Base-by-base conservation (phyloP, 2,888 invertebrate species). In the Hydropsyche betteni region DNA sequence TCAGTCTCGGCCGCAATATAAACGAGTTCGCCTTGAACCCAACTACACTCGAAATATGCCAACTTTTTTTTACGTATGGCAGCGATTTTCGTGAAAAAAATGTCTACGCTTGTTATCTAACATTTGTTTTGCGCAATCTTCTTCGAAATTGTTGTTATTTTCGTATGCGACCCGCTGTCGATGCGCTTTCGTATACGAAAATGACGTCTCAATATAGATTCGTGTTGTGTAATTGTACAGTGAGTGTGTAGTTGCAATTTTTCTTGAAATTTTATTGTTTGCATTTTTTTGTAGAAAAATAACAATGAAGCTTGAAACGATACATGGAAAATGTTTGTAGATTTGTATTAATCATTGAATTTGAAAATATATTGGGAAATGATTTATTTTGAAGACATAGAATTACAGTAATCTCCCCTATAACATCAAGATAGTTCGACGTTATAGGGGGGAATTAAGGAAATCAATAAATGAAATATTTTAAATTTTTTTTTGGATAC, bases 21-120 rank as follows among this genome's bases (percentile, higher is more conserved):
- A 5, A 69, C 69, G 69, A 44, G 69, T 69, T 69, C 50, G 51
- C 69, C 69, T 69, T 69, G 69, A 69, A 69, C 69, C 69, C 64
- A 36, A 64, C 64, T 36, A 33, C 34, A 64, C 64, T 64, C 36
- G 4, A 64, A 64, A 64, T 44, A 44, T 44, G 44, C 44, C 44
- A 44, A 44, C 44, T 44, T 44, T 44, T n/a, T 44, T 44, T 44
- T 44, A 6, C 44, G 44, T 44, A 44, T 10, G 44, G 44, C 44
- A 44, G 44, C 44, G 44, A 44, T 44, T 44, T 44, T 44, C 44
- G 44, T 8, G 10, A 44, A 44, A 44, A 44, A 44, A 44, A 44
- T 44, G 44, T 44, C 44, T 44, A 44, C 44, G 44, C 44, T 64
- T 36, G 64, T 64, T 64, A 64, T 64, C 64, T 64, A 64, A 64